Base-by-base conservation (phyloP, 2,888 invertebrate species). In the Hypselothyrea guttata region DNA sequence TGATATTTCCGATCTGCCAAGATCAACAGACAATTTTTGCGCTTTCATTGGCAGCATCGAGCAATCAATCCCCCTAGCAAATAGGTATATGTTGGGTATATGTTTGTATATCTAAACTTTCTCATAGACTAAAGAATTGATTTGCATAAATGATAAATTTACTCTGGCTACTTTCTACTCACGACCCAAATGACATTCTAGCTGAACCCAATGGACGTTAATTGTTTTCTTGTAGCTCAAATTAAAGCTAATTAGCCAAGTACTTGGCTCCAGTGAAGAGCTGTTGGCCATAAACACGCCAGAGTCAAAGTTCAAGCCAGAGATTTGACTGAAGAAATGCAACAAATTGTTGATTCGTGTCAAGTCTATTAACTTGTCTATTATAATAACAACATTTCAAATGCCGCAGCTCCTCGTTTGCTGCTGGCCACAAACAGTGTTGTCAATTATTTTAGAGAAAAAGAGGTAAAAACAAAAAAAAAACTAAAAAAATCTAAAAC, bases 311-410 rank as follows among this genome's bases (percentile, higher is more conserved):
- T 27, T 37, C 8, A 44, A 45, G 28, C n/a, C n/a, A n/a, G n/a
- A n/a, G n/a, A n/a, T n/a, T n/a, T n/a, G n/a, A n/a, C 30, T 59
- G 66, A 60, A 70, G 72, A 74, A 76, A 75, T 76, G 67, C 58
- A 58, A 55, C 30, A 16, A 38, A 58, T 41, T 47, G 54, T 60
- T n/a, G n/a, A 76, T 81, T 78, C 58, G 75, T 79, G 82, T 79
- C 79, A 82, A 76, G 76, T 66, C 72, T 51, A 82, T 82, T 79
- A 82, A 78, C 54, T 60, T 46, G 44, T 40, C 27, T 54, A 47
- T 51, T 56, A 57, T 56, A 52, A 68, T 64, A 45, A 49, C 42
- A 22, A 13, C 37, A 31, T 5, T 9, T 2, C 8, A 3, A 7
- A 30, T 51, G 22, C 13, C 52, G 13, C 49, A 42, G 59, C 46